Evolutionary conservation across 2,113 vertebrate genomes (phyloP), one percentile per base, ranked within the genome.

Genomic region (Triplophysa siluroides): DNA sequence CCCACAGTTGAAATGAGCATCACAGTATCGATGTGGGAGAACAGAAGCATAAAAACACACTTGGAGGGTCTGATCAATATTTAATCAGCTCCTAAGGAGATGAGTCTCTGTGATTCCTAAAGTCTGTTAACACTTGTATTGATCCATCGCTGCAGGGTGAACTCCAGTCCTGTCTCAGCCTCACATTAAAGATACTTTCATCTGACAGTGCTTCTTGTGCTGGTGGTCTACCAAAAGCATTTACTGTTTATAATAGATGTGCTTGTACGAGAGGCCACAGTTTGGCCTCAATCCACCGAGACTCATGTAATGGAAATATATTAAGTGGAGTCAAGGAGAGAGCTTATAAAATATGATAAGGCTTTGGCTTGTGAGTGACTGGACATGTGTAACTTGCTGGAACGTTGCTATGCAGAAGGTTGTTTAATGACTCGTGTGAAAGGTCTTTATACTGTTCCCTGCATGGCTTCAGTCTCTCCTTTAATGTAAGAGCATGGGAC

Each of bases 91-190:
- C 13, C 50, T 73, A 47, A 82, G 45, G 70, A 82, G 18, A 82
- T 12, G 33, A 16, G 54, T 43, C 45, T 82, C 23, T 61, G 41
- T 14, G 65, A 81, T 76, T 58, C 68, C 29, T 78, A 26, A 72
- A 66, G 60, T 78, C 68, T 23, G 29, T 78, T 73, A 82, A 73
- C 68, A 78, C 24, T 47, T 82, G 60, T 16, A 78, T 78, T 18
- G 69, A 74, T 61, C 81, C 76, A 45, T 62, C 16, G 23, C 47
- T 71, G 66, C 43, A 60, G 60, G n/a, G 60, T 76, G 58, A 43
- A 21, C 52, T 58, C 18, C 29, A n/a, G 56, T 19, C 52, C 14
- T 33, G 54, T 58, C 12, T 14, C 60, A 10, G 47, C 21, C 33
- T 64, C 47, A 45, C 43, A 13, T 62, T 75, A 75, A 75, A 73